These are phyloP conservation scores for Hyles lineata DNA, from an alignment of 2,888 invertebrate species.

Conservation along the genomic window DNA sequence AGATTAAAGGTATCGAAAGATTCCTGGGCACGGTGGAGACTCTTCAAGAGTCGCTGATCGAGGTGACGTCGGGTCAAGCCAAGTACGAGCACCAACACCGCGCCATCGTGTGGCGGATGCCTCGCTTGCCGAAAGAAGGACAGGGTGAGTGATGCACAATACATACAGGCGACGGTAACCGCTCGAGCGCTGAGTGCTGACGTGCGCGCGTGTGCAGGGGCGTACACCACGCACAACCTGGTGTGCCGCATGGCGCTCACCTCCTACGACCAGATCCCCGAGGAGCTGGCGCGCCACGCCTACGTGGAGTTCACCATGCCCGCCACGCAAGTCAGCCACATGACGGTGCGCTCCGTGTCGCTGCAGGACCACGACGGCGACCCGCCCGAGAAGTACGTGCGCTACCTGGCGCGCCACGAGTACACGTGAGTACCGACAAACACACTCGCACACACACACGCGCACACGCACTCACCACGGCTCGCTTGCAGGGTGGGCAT, in stretches of 20 bases:
- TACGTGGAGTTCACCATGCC: constrained; percentile 99
- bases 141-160: constrained; percentile 88
- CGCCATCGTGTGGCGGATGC: constrained; percentile 99
- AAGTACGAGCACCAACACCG: constrained; percentile 99
- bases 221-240: constrained; percentile 98
- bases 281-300: constrained; percentile 94
- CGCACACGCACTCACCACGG: background rate
- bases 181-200: constrained; percentile 4
- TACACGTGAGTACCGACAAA: constrained; percentile 87
- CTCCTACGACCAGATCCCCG: constrained; percentile 98
- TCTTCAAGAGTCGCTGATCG: constrained; percentile 95
- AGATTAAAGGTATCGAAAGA: constrained; percentile 96
- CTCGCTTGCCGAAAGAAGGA: constrained; percentile 98
- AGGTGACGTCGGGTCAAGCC: constrained; percentile 97
- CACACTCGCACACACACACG: background rate
- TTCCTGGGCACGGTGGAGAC: constrained; percentile 96
- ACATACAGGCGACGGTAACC: background rate
- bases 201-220: constrained; percentile 86
- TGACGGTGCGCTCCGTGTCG: constrained; percentile 97
- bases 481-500: constrained; percentile 89
- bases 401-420: constrained; percentile 97
- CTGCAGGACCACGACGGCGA: constrained; percentile 95
- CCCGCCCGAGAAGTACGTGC: constrained; percentile 99
- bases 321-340: constrained; percentile 94
- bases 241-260: constrained; percentile 97